Conservation (phyloP, 2,113 vertebrate genomes). For the Columba janthina region DNA sequence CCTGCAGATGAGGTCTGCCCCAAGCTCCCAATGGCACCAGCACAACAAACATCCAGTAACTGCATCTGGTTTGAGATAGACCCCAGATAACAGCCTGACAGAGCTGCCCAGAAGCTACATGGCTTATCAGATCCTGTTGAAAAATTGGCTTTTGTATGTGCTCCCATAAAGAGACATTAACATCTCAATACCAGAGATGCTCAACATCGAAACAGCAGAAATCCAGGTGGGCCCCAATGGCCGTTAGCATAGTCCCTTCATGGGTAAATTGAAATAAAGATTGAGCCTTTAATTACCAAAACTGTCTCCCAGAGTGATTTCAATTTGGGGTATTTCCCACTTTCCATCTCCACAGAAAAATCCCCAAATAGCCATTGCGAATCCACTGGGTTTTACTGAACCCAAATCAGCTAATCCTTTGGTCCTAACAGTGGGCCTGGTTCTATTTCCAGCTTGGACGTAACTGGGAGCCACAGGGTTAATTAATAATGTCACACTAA, state of each 20-base stretch:
- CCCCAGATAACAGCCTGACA: not conserved
- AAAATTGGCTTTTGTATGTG: not conserved
- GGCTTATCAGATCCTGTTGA: not conserved
- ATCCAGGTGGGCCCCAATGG: not conserved
- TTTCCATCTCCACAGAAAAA: not conserved
- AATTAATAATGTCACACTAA: conserved; percentile 26
- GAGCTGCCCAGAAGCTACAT: not conserved
- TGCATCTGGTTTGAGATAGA: not conserved
- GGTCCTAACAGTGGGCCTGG: not conserved
- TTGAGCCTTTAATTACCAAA: not conserved
- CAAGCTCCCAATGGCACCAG: not conserved
- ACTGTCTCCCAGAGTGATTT: not conserved
- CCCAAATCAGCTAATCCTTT: not conserved
- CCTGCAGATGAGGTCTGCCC: not conserved
- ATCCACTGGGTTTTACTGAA: not conserved
- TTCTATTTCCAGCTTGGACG: not conserved
- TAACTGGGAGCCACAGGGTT: conserved; percentile 25
- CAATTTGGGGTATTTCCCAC: not conserved
- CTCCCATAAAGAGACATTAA: not conserved
- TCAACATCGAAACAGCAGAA: not conserved
- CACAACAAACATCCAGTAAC: not conserved
- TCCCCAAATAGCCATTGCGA: not conserved
- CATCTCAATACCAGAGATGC: not conserved
- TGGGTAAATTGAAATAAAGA: not conserved
- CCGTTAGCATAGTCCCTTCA: not conserved